These are phyloP conservation scores for Chymomyza caudatula DNA, from an alignment of 2,888 invertebrate species.

Conservation along the genomic window DNA sequence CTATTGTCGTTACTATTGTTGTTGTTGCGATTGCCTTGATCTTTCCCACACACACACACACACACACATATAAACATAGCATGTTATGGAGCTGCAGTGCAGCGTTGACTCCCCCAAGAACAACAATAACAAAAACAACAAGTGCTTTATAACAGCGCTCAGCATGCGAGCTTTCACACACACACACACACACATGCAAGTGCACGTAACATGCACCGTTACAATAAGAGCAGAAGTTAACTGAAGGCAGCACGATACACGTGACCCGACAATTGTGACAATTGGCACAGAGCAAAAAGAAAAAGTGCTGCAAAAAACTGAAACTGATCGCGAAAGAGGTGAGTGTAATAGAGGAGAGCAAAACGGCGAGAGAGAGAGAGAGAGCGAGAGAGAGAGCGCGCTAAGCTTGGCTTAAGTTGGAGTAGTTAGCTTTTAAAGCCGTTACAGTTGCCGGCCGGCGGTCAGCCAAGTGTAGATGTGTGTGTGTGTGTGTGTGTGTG, in stretches of 20 bases:
- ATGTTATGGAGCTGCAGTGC: not conserved
- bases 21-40: constrained; percentile 56
- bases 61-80: constrained; percentile 19
- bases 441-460: constrained; percentile 34
- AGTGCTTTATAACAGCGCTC: constrained; percentile 54
- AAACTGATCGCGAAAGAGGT: constrained; percentile 27
- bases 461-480: constrained; percentile 24
- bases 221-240: constrained; percentile 71
- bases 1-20: constrained; percentile 38
- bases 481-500: no score
- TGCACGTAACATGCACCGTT: constrained; percentile 56
- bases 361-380: not conserved
- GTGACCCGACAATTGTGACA: constrained; percentile 69
- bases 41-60: constrained; percentile 61
- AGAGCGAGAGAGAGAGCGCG: not conserved
- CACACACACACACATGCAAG: constrained; percentile 24
- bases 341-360: not conserved
- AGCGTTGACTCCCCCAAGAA: constrained; percentile 47
- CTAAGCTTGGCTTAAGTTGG: not conserved
- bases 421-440: constrained; percentile 14
- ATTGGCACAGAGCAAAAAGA: constrained; percentile 40
- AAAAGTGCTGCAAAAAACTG: not conserved
- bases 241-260: constrained; percentile 64
- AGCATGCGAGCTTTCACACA: constrained; percentile 66
- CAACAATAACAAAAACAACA: constrained; percentile 25